phyloP scores from a whole-genome alignment of 2,113 vertebrate genomes.

The Nothobranchius furzeri region DNA sequence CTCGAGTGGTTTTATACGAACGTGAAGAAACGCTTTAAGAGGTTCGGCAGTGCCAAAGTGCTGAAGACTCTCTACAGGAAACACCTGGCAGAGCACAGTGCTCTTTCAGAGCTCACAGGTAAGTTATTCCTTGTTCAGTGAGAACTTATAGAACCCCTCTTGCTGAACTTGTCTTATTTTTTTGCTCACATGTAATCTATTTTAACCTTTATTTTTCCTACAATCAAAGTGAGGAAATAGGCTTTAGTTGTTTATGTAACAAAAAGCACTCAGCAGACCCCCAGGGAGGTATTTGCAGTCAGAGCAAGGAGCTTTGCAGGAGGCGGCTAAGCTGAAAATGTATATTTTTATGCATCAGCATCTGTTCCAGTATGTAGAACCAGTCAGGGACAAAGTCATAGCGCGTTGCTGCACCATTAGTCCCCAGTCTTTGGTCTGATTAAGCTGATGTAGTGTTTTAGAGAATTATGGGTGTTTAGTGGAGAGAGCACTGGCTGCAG shows the following conservation, averaged over 20 bases:
- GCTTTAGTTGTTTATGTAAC: conserved; percentile 7
- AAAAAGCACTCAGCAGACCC: not conserved
- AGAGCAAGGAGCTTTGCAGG: conserved; percentile 9
- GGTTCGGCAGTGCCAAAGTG: conserved; percentile 97
- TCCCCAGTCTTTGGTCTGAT: conserved; percentile 41
- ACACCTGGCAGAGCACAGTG: conserved; percentile 82
- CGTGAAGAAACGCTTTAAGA: conserved; percentile 92
- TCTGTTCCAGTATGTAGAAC: conserved; percentile 15
- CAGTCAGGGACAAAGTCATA: not conserved
- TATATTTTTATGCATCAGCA: conserved; percentile 6
- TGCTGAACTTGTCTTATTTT: no score
- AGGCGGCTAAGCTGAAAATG: conserved; percentile 20
- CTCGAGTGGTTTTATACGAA: conserved; percentile 97
- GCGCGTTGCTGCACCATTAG: conserved; percentile 27
- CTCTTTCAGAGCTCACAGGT: conserved; percentile 84
- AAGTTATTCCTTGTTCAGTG: conserved; percentile 15
- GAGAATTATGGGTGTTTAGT: conserved; percentile 49
- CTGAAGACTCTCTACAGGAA: conserved; percentile 93
- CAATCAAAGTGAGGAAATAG: not conserved
- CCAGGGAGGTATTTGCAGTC: not conserved
- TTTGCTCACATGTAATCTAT: not conserved
- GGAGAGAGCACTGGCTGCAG: conserved; percentile 40
- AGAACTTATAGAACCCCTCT: no score
- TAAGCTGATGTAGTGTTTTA: conserved; percentile 44
- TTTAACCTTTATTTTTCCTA: not conserved